Conservation (phyloP, 1,140 invertebrate species). For the Hestina assimilis region DNA sequence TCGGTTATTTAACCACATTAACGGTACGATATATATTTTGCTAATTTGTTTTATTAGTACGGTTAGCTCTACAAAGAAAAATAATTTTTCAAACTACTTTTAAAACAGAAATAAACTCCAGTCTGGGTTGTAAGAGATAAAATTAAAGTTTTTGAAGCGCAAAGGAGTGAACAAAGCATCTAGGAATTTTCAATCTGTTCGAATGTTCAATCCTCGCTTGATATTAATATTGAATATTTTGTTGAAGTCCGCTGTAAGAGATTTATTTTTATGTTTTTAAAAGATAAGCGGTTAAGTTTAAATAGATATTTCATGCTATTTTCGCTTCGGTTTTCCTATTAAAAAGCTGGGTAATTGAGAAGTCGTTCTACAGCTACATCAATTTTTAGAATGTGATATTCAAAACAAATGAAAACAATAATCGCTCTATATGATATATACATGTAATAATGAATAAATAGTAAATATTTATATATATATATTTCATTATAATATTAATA, state of each 20-base stretch:
- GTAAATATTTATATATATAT: no score
- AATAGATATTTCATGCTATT: neutral
- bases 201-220: slow-evolving; percentile 17
- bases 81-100: neutral
- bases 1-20: no score
- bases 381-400: no score
- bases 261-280: slow-evolving; percentile 6
- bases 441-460: no score
- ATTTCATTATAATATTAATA: no score
- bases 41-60: no score
- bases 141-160: slow-evolving; percentile 22
- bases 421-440: no score
- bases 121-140: slow-evolving; percentile 9
- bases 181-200: slow-evolving; percentile 23
- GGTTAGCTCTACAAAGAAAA: neutral
- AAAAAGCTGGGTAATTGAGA: no score
- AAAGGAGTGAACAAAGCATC: slow-evolving; percentile 20
- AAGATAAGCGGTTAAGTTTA: neutral
- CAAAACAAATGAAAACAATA: no score
- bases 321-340: no score
- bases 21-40: no score
- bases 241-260: slow-evolving; percentile 11
- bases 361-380: no score
- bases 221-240: slow-evolving; percentile 23
- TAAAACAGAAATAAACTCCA: neutral